phyloP scores from a whole-genome alignment of 2,113 vertebrate genomes.

The Muntiacus reevesi region DNA sequence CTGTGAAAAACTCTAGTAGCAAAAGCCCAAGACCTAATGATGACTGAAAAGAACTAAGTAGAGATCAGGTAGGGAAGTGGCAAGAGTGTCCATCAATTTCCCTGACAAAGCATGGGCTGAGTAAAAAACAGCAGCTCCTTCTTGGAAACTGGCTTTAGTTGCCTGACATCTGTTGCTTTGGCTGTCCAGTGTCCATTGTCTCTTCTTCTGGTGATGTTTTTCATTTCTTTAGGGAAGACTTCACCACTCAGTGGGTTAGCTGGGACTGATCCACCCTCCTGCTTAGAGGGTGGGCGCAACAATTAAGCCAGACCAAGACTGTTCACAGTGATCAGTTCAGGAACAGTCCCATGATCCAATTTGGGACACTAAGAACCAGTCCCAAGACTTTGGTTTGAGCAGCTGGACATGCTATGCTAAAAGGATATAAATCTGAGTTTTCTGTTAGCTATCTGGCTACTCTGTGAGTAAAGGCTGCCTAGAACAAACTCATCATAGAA shows the following conservation, averaged over 20 bases:
- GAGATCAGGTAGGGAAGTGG: not conserved
- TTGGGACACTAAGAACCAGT: not conserved
- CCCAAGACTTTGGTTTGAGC: not conserved
- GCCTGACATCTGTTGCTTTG: not conserved
- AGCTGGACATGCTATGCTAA: not conserved
- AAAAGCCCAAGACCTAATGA: not conserved
- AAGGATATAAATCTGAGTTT: not conserved
- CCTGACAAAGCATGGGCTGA: fast-evolving
- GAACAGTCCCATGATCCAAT: not conserved
- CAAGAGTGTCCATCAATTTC: fast-evolving
- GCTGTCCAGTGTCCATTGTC: not conserved
- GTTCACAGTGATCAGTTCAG: not conserved
- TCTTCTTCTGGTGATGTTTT: not conserved
- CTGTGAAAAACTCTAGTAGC: not conserved
- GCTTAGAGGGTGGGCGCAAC: fast-evolving
- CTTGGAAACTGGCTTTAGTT: fast-evolving
- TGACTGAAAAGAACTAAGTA: fast-evolving
- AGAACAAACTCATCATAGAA: too few species aligned
- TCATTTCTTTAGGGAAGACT: not conserved
- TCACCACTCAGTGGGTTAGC: fast-evolving
- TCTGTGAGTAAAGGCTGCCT: fast-evolving
- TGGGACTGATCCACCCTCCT: not conserved
- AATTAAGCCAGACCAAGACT: not conserved
- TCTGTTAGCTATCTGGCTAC: not conserved
- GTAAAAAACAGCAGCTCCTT: not conserved